Conservation (phyloP, 2,113 vertebrate species). For the Cyprinodon variegatus region DNA sequence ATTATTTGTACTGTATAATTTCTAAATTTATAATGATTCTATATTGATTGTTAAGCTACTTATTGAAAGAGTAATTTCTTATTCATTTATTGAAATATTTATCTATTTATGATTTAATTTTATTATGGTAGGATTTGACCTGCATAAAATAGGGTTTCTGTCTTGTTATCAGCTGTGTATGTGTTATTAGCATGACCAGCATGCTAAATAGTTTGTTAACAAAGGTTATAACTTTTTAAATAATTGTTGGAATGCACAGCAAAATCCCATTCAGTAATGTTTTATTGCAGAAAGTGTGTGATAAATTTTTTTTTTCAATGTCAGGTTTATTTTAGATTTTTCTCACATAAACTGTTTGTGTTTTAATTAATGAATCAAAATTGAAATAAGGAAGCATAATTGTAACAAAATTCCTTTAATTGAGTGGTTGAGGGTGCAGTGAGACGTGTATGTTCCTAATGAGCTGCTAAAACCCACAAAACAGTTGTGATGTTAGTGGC, state of each 20-base stretch:
- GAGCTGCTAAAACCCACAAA: conserved; percentile 43
- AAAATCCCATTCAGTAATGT: conserved; percentile 85
- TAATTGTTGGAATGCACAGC: conserved; percentile 69
- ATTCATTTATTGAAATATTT: too few species aligned
- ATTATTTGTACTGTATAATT: too few species aligned
- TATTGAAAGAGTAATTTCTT: too few species aligned
- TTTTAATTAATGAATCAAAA: conserved; percentile 22
- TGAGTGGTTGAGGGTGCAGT: conserved; percentile 41
- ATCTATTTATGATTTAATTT: too few species aligned
- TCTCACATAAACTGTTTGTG: background rate
- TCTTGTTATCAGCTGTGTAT: conserved; percentile 89
- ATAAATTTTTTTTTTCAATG: conserved; percentile 5
- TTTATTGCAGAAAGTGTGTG: conserved; percentile 84
- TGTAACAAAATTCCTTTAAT: conserved; percentile 46
- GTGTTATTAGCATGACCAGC: conserved; percentile 88
- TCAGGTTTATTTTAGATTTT: background rate
- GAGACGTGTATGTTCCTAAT: conserved; percentile 36
- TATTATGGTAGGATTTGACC: too few species aligned
- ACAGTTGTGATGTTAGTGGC: conserved; percentile 77
- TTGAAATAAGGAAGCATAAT: background rate
- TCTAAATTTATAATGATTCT: too few species aligned
- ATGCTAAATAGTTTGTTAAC: conserved; percentile 87
- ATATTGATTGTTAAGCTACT: too few species aligned
- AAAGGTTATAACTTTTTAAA: conserved; percentile 85
- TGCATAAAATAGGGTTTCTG: conserved; percentile 83